phyloP scores from a whole-genome alignment of 1,140 invertebrate genomes.

The Coboldia fuscipes region DNA sequence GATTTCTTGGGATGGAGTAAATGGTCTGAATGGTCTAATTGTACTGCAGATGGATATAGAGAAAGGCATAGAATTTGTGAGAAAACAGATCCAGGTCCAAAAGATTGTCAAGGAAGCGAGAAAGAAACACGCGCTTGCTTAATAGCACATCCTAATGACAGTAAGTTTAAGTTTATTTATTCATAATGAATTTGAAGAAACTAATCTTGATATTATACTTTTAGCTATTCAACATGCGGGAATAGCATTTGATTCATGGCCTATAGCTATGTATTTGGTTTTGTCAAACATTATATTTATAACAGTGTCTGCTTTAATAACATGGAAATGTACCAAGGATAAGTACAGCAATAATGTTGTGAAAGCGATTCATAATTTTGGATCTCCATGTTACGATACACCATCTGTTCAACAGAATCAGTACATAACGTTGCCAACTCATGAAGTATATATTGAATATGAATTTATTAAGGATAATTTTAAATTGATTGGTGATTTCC shows the following conservation, averaged over 20 bases:
- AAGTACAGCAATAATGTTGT: constrained; percentile 26
- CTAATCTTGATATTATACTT: background rate
- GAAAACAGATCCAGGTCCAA: constrained; percentile 21
- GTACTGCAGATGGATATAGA: constrained; percentile 38
- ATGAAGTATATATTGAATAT: constrained; percentile 21
- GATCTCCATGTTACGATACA: no score
- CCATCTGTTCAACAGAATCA: no score
- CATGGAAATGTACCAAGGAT: constrained; percentile 29
- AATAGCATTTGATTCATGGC: constrained; percentile 9
- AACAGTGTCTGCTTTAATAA: no score
- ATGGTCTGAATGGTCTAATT: constrained; percentile 50
- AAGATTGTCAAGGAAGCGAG: constrained; percentile 40
- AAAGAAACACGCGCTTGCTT: constrained; percentile 43
- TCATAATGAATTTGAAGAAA: background rate
- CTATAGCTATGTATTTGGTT: constrained; percentile 15
- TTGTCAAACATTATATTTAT: constrained; percentile 22
- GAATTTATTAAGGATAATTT: constrained; percentile 22
- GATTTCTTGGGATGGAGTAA: constrained; percentile 31
- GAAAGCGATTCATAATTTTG: no score
- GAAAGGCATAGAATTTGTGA: constrained; percentile 37
- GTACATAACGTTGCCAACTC: constrained; percentile 22
- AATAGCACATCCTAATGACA: constrained; percentile 4
- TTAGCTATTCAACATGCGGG: background rate
- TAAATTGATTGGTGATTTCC: constrained; percentile 28
- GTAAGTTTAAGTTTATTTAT: background rate